Conservation (phyloP, 2,888 invertebrate genomes). For the Eilema caniola region DNA sequence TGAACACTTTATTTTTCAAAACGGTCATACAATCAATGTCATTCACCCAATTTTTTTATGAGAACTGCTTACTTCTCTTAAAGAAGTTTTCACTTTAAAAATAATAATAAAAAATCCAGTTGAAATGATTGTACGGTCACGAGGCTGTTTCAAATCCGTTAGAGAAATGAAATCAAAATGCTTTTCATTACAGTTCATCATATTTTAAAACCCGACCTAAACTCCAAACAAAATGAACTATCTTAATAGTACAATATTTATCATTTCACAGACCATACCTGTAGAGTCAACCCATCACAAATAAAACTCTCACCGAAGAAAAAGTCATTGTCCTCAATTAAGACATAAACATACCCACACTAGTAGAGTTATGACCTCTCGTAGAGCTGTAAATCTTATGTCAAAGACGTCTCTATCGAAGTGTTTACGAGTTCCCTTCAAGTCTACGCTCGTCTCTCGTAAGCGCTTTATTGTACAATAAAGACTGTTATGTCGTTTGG, state of each 20-base stretch:
- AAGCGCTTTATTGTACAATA: constrained; percentile 48
- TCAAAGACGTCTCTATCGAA: constrained; percentile 40
- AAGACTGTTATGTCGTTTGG: constrained; percentile 37
- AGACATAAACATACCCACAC: constrained; percentile 25
- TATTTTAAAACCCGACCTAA: background rate
- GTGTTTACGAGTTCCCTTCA: constrained; percentile 51
- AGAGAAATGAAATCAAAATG: too few species aligned
- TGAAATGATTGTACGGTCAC: too few species aligned
- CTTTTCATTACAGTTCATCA: too few species aligned
- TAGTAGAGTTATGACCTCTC: constrained; percentile 35
- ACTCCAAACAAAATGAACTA: background rate
- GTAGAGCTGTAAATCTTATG: constrained; percentile 40
- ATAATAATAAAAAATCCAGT: too few species aligned
- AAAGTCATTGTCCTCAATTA: constrained; percentile 18
- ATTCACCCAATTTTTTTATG: too few species aligned
- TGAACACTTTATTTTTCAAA: too few species aligned
- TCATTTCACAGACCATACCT: constrained; percentile 3
- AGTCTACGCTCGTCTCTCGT: constrained; percentile 37
- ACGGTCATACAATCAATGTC: too few species aligned
- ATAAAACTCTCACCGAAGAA: background rate
- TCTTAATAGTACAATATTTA: background rate
- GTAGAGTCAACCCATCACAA: background rate
- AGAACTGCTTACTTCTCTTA: too few species aligned
- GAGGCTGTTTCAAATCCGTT: too few species aligned
- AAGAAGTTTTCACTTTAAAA: too few species aligned